phyloP scores from a whole-genome alignment of 1,140 invertebrate species.

The Pogonus chalceus region DNA sequence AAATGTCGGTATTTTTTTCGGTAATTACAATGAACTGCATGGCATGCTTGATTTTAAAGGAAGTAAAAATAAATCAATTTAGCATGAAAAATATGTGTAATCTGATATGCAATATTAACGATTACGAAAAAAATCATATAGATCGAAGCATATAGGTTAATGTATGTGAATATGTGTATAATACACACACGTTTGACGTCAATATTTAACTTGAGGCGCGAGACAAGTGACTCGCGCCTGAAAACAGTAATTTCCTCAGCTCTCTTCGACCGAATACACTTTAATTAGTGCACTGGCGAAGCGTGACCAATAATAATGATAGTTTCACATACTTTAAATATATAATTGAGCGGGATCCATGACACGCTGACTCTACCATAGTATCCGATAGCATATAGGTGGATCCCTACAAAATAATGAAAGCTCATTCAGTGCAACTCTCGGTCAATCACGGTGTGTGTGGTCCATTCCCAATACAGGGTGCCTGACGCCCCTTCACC shows the following conservation, averaged over 20 bases:
- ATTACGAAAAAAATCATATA: no score
- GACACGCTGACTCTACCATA: no score
- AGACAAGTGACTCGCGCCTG: neutral
- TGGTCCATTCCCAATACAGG: neutral
- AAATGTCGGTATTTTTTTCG: no score
- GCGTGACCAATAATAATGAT: constrained; percentile 7
- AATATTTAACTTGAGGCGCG: neutral
- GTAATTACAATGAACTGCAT: no score
- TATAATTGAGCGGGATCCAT: neutral
- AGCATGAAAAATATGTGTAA: no score
- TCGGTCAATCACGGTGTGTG: neutral
- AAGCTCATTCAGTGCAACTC: neutral
- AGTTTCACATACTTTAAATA: constrained; percentile 6
- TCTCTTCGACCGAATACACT: neutral
- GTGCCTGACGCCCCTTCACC: neutral
- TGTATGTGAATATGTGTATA: no score
- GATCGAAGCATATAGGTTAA: no score
- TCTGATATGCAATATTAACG: no score
- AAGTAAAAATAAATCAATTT: no score
- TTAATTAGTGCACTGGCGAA: neutral
- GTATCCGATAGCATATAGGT: neutral
- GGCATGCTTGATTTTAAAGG: no score
- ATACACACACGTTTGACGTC: no score
- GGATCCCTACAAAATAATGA: neutral
- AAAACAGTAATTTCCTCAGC: neutral